Evolutionary conservation across 1,140 invertebrate species (phyloP).

Genomic region (Diorhabda sublineata): DNA sequence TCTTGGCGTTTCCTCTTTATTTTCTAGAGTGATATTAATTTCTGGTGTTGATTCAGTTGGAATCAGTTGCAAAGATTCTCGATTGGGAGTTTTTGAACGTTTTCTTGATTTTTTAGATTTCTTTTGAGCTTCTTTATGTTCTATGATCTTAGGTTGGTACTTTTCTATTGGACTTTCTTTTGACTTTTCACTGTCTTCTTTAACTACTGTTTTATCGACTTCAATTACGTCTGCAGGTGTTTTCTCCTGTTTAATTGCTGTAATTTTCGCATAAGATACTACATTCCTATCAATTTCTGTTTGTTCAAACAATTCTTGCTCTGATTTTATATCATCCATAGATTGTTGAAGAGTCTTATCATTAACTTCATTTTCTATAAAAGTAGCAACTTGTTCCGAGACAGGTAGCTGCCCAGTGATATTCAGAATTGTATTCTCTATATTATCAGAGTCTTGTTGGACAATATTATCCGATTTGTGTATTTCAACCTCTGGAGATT

Average conservation of each 20-base stretch:
- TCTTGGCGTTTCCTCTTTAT: neutral
- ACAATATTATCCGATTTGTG: too few species aligned
- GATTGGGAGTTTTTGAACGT: slow-evolving; percentile 9
- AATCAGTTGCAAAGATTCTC: neutral
- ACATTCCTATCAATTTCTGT: neutral
- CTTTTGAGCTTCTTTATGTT: slow-evolving; percentile 1
- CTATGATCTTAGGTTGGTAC: neutral
- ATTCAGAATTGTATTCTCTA: too few species aligned
- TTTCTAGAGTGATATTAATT: neutral
- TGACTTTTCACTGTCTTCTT: neutral
- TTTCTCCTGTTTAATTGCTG: too few species aligned
- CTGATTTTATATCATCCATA: too few species aligned
- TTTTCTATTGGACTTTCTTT: neutral
- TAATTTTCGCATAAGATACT: neutral
- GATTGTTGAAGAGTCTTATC: too few species aligned
- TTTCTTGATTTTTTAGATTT: slow-evolving; percentile 25
- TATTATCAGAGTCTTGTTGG: too few species aligned
- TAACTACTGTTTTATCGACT: too few species aligned
- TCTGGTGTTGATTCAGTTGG: neutral
- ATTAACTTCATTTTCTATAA: too few species aligned
- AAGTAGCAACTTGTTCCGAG: too few species aligned
- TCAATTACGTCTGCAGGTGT: too few species aligned
- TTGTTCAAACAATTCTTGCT: neutral
- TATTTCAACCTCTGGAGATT: too few species aligned
- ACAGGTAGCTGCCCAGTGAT: too few species aligned